These are phyloP conservation scores for Motacilla tschutschensis DNA, from an alignment of 2,113 vertebrate genomes.

Conservation along the genomic window DNA sequence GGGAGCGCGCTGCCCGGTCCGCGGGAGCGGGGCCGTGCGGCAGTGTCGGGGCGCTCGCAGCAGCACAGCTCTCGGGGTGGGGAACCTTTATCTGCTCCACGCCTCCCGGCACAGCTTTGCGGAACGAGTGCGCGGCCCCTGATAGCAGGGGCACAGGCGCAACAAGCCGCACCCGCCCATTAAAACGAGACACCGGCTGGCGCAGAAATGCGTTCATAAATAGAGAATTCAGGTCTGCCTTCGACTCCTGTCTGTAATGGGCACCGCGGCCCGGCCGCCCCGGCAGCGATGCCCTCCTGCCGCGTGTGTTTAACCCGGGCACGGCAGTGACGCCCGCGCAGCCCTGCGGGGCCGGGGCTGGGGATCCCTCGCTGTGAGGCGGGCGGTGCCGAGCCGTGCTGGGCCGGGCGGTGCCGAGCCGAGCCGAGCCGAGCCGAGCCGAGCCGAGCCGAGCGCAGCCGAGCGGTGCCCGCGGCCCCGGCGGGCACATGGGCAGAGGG, in stretches of 20 bases:
- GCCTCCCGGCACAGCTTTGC: not conserved
- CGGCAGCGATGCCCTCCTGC: not conserved
- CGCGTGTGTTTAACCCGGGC: not conserved
- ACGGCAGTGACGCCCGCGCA: not conserved
- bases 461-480: not conserved
- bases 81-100: constrained; percentile 34
- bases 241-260: not conserved
- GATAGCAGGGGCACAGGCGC: constrained; percentile 10
- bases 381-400: fast-evolving
- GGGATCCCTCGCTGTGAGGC: not conserved
- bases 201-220: not conserved
- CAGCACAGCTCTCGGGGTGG: not conserved
- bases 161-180: not conserved
- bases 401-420: too few species aligned
- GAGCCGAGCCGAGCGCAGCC: not conserved
- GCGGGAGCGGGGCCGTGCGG: fast-evolving
- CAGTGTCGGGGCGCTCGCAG: not conserved
- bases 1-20: not conserved
- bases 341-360: not conserved
- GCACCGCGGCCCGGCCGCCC: not conserved
- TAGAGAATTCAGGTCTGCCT: not conserved
- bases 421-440: not conserved
- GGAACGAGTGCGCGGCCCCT: not conserved
- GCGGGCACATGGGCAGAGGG: not conserved
- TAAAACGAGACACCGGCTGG: not conserved